Evolutionary conservation across 2,888 invertebrate species (phyloP), one percentile per base, ranked within the genome.

Genomic region (Poecilobothrus nobilitatus): DNA sequence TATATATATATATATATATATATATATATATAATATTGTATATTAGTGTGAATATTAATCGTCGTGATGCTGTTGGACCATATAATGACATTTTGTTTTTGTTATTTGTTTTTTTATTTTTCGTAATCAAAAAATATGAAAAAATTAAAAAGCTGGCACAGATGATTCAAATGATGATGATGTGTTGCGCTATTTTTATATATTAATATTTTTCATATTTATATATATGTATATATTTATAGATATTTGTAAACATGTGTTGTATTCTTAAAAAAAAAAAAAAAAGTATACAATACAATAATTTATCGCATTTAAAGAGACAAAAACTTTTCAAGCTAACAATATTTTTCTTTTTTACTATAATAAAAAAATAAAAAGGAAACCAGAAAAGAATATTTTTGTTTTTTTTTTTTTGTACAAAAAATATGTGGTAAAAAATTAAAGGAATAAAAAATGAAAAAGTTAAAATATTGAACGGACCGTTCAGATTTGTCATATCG

Each of bases 401-500:
- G 65, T 27, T 37, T 37, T 37, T 37, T 37, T 37, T 37, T 4
- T 37, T 37, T 10, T 37, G 6, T 8, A 34, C 37, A 3, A 37
- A 37, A 37, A 37, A 8, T 37, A 12, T 37, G 1, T 37, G 37
- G 12, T 37, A 37, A 69, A 68, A 67, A 68, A 69, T 67, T 21
- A 71, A 72, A 71, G 67, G 65, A 62, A 63, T 27, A 71, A 6
- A 70, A 62, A 63, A 71, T 71, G 66, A 66, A 71, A 70, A 53
- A 63, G 65, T 67, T 69, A 63, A 37, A 33, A 64, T 53, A 68
- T 41, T 44, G 27, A 27, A 27, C 27, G 5, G 27, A 27, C 2
- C 27, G 27, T 27, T 27, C 27, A 27, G 27, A 5, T 27, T 27
- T 27, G 27, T 5, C 5, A 27, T 2, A 27, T 2, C 27, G 27